Evolutionary conservation across 2,797 vertebrate genomes (phyloP).

Genomic region (Telmatherina bonti): DNA sequence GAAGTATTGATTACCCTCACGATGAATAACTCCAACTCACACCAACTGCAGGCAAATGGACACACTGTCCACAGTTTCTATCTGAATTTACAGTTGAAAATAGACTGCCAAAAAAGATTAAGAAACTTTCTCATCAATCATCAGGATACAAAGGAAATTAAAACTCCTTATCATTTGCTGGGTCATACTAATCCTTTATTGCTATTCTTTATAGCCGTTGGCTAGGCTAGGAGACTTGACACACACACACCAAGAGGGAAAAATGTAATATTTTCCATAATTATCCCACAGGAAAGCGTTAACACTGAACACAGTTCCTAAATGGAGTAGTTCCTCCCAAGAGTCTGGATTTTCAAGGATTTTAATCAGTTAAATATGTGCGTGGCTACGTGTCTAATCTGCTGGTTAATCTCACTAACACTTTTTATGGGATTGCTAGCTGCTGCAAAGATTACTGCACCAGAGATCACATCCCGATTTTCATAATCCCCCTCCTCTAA

Average conservation of each 20-base stretch:
- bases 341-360: slow-evolving; percentile 71
- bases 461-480: slow-evolving; percentile 80
- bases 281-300: slow-evolving; percentile 61
- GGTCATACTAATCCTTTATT: slow-evolving; percentile 51
- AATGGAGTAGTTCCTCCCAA: slow-evolving; percentile 58
- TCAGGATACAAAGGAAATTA: slow-evolving; percentile 48
- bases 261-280: slow-evolving; percentile 48
- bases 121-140: slow-evolving; percentile 44
- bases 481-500: slow-evolving; percentile 80
- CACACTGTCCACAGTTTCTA: background rate
- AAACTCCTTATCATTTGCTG: slow-evolving; percentile 40
- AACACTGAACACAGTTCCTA: slow-evolving; percentile 56
- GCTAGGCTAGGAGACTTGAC: no score
- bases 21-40: slow-evolving; percentile 15
- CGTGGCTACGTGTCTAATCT: slow-evolving; percentile 80
- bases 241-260: slow-evolving; percentile 44
- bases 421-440: slow-evolving; percentile 82
- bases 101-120: slow-evolving; percentile 9
- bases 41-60: background rate
- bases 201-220: slow-evolving; percentile 42
- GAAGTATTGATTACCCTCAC: slow-evolving; percentile 48
- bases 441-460: slow-evolving; percentile 72
- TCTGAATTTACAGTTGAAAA: slow-evolving; percentile 13
- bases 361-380: slow-evolving; percentile 82
- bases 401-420: slow-evolving; percentile 80